phyloP scores from a whole-genome alignment of 2,797 vertebrate genomes.

The Myripristis murdjan region DNA sequence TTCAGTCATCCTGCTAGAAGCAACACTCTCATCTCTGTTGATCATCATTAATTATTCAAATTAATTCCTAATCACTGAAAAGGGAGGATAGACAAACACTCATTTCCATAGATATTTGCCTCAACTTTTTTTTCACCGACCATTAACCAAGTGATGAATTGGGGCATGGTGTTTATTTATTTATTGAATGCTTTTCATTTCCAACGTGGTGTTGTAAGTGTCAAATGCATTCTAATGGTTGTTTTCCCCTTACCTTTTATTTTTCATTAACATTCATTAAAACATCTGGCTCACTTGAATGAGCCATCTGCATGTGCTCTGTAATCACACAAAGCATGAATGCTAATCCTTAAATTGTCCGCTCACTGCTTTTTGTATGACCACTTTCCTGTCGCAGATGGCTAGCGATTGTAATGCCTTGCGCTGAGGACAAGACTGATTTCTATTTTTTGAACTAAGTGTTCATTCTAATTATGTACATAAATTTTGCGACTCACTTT shows the following conservation, averaged over 20 bases:
- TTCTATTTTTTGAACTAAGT: conserved; percentile 23
- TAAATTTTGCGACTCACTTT: conserved; percentile 69
- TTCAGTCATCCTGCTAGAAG: conserved; percentile 61
- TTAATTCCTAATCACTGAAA: conserved; percentile 86
- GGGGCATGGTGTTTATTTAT: conserved; percentile 84
- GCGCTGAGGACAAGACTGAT: conserved; percentile 22
- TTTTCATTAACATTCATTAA: conserved; percentile 90
- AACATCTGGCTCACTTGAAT: conserved; percentile 87
- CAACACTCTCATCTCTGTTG: conserved; percentile 82
- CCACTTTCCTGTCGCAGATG: conserved; percentile 37
- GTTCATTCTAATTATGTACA: conserved; percentile 76
- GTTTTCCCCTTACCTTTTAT: conserved; percentile 86
- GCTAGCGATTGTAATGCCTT: conserved; percentile 34
- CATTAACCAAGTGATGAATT: conserved; percentile 85
- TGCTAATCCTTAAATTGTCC: conserved; percentile 73
- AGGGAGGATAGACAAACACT: conserved; percentile 84
- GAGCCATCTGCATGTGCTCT: conserved; percentile 83
- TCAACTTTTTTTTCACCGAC: conserved; percentile 70
- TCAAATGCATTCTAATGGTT: conserved; percentile 84
- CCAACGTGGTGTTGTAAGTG: conserved; percentile 71
- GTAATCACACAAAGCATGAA: conserved; percentile 68
- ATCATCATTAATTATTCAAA: conserved; percentile 86
- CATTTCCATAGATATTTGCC: conserved; percentile 85
- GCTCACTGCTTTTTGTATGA: conserved; percentile 41
- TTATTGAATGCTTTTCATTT: conserved; percentile 82